Base-by-base conservation (phyloP, 2,113 vertebrate species). In the Morone saxatilis region DNA sequence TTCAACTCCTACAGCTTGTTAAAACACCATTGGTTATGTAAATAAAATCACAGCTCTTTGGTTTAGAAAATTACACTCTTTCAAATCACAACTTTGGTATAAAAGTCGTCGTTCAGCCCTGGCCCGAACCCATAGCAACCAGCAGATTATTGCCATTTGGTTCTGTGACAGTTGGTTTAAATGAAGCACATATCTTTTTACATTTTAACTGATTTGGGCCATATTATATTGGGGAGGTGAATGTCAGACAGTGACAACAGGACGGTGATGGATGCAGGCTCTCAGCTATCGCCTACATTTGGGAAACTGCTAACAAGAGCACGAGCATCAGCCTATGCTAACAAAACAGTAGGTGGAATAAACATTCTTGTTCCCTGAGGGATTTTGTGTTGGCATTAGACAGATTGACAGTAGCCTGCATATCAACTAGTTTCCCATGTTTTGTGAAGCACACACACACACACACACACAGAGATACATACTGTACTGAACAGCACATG, bases 301-400 rank as follows among this genome's bases (percentile, higher is more conserved):
- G 47, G 71, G 50, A 72, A 85, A 65, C 50, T 74, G 69, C 71
- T 47, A 80, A 71, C 69, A 84, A 60, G 84, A 71, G 60, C 60
- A 40, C 19, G 5, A 7, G 66, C 79, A 70, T 82, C 79, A 41
- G 51, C 59, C 41, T 51, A 67, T 85, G 83, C 76, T 78, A 78
- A 88, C 86, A 78, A 72, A 80, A 81, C 80, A 90, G 82, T 80
- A 67, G 86, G 72, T 83, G 86, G 76, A 89, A 86, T 72, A 78
- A 79, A 89, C 79, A 83, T 69, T 62, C 50, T 22, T 2, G 22
- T 25, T 61, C 78, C 84, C 79, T 54, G 68, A 63, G 78, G 85
- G 40, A 59, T 62, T 86, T 66, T 31, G 53, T 17, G 68, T 43
- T 61, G 83, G 62, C 60, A 50, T 77, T 70, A 71, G 47, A 82